Evolutionary conservation across 2,797 vertebrate genomes (phyloP), one percentile per base, ranked within the genome.

Genomic region (Muraenolepis orangiensis): DNA sequence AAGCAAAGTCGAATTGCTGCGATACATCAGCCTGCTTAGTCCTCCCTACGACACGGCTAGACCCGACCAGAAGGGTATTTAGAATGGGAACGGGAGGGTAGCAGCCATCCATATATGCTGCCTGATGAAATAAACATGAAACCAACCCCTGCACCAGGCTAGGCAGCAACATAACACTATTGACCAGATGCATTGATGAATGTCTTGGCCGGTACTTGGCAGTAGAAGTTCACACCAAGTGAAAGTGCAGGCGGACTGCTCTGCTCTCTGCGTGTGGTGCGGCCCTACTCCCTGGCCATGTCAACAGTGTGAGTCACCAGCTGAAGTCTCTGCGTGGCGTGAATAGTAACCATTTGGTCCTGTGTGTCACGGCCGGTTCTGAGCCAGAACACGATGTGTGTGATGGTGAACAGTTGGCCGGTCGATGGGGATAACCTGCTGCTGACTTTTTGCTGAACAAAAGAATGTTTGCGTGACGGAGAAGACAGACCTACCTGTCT

Each of bases 1-100:
- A 70, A 13, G 57, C 70, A 70, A 81, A 81, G 78, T 81, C 68
- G 78, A 86, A 85, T 79, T 85, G 79, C 79, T 69, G 6, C 77
- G 76, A 82, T 86, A 73, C 78, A 75, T 84, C 80, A 79, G 68
- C 67, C 74, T 72, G 73, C 81, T 81, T 26, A 46, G 36, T 66
- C 74, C 74, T 40, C 74, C 40, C 77, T 83, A 74, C 82, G 80
- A 31, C 2, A 36, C 66, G 70, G 76, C 73, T 71, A 12, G 70
- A 73, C 80, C 75, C n/a, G n/a, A n/a, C n/a, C n/a, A n/a, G 31
- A 20, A 36, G 66, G 68, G 76, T 77, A 64, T 29, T 26, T 30
- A 42, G 72, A n/a, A n/a, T n/a, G n/a, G n/a, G n/a, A n/a, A 32
- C 72, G 42, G 67, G 80, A 71, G 30, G 57, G 78, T 75, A 61